Base-by-base conservation (phyloP, 2,113 vertebrate genomes). In the Semnornis frantzii region DNA sequence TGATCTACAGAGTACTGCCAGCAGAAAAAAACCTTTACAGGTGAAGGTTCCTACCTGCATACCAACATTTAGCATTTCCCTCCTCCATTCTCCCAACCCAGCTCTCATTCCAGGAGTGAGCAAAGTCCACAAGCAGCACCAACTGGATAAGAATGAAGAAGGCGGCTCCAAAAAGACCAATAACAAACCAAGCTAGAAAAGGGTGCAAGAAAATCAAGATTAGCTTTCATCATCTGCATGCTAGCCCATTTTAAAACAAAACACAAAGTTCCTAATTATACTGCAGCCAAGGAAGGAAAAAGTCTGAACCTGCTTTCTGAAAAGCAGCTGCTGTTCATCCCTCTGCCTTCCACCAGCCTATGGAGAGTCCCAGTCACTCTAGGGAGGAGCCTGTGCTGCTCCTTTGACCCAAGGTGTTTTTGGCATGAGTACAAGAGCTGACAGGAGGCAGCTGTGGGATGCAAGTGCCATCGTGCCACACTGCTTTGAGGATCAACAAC, bases 111-210 rank as follows among this genome's bases (percentile, higher is more conserved):
- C 97, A 98, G 52, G 99, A 99, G 95, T 99, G 98, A 90, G 98
- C 98, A 73, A 98, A 97, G 94, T 99, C 99, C 62, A 99, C 97
- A 63, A 99, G 98, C n/a, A 99, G 97, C 74, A 99, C 96, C 93
- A 99, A 62, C 95, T 99, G 99, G 96, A 99, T 99, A 37, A 99
- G 82, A 92, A 99, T 99, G 97, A 99, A 99, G 57, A 84, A 88
- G 84, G 96, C 97, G 1, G 99, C 99, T 83, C 99, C 99, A 12
- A 2, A 27, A 27, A 94, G 89, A 85, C 99, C 99, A 78, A 98
- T 85, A 24, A n/a, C 8, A 96, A 99, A 99, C 98, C 98, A 99
- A 8, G 91, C 99, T 99, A 94, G 46, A 92, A 93, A 85, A 65
- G 23, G 69, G 80, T 83, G 52, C 14, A 64, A 87, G 69, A 60